Base-by-base conservation (phyloP, 2,797 vertebrate species). In the Gila robusta region DNA sequence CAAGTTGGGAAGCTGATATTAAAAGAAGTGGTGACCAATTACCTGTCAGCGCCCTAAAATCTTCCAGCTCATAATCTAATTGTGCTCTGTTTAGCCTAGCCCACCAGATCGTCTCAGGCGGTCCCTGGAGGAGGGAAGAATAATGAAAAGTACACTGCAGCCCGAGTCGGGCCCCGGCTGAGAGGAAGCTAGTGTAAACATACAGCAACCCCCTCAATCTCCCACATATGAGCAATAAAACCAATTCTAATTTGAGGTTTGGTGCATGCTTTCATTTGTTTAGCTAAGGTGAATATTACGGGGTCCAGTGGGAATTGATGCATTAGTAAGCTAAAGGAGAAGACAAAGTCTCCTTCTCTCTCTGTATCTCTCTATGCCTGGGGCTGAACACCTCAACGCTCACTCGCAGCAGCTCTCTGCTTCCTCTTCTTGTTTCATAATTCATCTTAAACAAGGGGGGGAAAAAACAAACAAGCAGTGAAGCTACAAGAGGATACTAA, bases 11-110 rank as follows among this genome's bases (percentile, higher is more conserved):
- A 84, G 84, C 92, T 80, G 84, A 92, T 92, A 92, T 93, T 94
- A 94, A 92, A 93, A 92, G 91, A 91, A 92, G 93, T 91, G 93
- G 91, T 92, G 94, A 95, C 94, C 94, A 94, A 95, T 95, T 95
- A 91, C 91, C 88, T 94, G 93, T 91, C 94, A 94, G 93, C 91
- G 88, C 91, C 82, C 88, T 90, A 92, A 91, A 92, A 92, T 91
- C 91, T 92, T 92, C 93, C 92, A 88, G 92, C 93, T 93, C 92
- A 95, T 96, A 94, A 94, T 91, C 86, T 89, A 90, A 90, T 49
- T 86, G 91, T 88, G 87, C 89, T 91, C 86, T 83, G 80, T 74
- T 91, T 89, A 91, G 91, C 89, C 88, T 89, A 84, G 87, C 89
- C 90, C 89, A 89, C 80, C 82, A 88, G 89, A 62, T 91, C 92